These are phyloP conservation scores for Pseudonaja textilis DNA, from an alignment of 2,113 vertebrate species.

Conservation along the genomic window DNA sequence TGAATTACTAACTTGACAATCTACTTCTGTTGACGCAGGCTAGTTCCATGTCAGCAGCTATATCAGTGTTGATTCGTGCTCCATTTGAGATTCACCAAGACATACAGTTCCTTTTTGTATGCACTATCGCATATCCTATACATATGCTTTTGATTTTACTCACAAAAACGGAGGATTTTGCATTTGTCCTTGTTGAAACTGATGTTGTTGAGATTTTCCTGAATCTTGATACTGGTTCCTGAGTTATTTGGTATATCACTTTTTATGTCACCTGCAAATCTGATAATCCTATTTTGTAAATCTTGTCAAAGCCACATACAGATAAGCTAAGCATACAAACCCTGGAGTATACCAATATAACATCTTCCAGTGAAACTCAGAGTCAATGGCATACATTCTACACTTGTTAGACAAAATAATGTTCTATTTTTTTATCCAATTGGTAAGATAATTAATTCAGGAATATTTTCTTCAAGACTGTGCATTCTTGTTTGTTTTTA, in stretches of 20 bases:
- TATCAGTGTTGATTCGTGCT: background rate
- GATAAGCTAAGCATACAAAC: background rate
- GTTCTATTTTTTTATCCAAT: background rate
- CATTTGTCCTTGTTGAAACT: background rate
- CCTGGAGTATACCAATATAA: background rate
- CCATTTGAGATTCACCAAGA: background rate
- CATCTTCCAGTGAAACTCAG: background rate
- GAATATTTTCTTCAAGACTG: background rate
- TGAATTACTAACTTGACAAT: background rate
- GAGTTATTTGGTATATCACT: background rate
- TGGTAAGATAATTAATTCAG: background rate
- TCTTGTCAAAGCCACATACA: background rate
- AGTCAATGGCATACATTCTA: background rate
- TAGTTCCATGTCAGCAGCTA: background rate
- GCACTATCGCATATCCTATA: background rate
- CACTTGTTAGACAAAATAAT: background rate
- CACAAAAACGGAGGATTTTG: background rate
- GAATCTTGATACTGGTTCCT: background rate
- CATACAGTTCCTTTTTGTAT: background rate
- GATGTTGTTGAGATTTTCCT: background rate
- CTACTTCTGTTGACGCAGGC: background rate
- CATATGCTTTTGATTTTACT: background rate
- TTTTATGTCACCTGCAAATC: background rate
- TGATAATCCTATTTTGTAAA: background rate
- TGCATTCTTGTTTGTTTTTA: background rate